phyloP scores from a whole-genome alignment of 2,888 invertebrate species.

The Proisotoma minuta region DNA sequence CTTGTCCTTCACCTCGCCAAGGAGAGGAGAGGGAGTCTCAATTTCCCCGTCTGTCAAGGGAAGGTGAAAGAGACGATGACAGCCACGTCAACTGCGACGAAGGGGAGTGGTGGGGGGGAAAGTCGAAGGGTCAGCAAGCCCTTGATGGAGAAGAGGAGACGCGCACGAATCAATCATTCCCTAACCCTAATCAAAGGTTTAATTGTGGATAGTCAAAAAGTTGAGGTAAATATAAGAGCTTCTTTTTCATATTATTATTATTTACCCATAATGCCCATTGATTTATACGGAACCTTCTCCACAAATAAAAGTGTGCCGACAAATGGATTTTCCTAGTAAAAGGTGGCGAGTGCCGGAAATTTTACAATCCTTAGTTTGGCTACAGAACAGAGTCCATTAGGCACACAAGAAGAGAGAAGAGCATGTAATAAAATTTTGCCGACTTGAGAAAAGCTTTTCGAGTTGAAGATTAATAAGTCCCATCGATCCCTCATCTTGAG shows the following conservation, averaged over 20 bases:
- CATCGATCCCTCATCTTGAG: not conserved
- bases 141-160: slow-evolving; percentile 42
- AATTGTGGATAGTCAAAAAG: slow-evolving; percentile 38
- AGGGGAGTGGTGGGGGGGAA: too few species aligned
- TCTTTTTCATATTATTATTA: not conserved
- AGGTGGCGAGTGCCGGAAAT: too few species aligned
- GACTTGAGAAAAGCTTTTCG: not conserved
- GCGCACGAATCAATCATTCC: slow-evolving; percentile 42
- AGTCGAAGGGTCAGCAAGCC: slow-evolving; percentile 44
- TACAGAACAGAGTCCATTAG: too few species aligned
- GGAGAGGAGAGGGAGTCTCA: too few species aligned
- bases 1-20: too few species aligned
- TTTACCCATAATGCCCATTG: not conserved
- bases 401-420: not conserved
- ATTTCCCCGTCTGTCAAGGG: too few species aligned
- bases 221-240: slow-evolving; percentile 29
- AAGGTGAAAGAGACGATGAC: too few species aligned
- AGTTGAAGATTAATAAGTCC: not conserved
- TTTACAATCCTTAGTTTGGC: too few species aligned
- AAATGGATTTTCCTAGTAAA: too few species aligned
- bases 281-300: not conserved
- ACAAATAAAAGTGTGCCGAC: slow-evolving; percentile 1
- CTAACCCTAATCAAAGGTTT: slow-evolving; percentile 39
- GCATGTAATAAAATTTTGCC: slow-evolving; percentile 3
- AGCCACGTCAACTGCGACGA: too few species aligned